Conservation (phyloP, 2,113 vertebrate species). For the Odontesthes bonariensis region DNA sequence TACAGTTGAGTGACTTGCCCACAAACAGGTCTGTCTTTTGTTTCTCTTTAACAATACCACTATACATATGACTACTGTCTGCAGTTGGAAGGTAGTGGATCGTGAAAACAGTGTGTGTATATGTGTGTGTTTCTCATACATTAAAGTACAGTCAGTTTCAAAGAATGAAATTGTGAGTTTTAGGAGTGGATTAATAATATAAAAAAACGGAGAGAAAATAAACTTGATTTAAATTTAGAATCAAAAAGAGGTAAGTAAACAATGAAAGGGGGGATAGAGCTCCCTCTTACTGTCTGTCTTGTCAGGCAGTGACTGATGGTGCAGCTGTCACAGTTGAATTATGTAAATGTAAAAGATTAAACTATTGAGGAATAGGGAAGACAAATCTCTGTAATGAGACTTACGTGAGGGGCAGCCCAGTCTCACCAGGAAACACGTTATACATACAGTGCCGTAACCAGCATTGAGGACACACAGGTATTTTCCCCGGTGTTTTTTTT, state of each 20-base stretch:
- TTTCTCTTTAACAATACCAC: conserved; percentile 64
- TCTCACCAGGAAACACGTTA: too few species aligned
- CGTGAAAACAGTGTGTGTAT: conserved; percentile 39
- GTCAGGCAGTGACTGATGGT: conserved; percentile 54
- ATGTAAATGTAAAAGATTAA: too few species aligned
- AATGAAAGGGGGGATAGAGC: conserved; percentile 23
- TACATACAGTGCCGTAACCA: too few species aligned
- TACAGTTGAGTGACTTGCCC: conserved; percentile 61
- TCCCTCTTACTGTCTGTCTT: conserved; percentile 24
- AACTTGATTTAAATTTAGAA: conserved; percentile 46
- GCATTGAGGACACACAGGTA: too few species aligned
- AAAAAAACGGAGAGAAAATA: conserved; percentile 40
- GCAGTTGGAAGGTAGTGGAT: conserved; percentile 47
- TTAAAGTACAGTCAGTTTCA: conserved; percentile 55
- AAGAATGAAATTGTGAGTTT: conserved; percentile 16
- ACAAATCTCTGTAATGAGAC: too few species aligned
- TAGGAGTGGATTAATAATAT: conserved; percentile 11
- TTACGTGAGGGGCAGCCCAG: too few species aligned
- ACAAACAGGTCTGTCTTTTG: conserved; percentile 68
- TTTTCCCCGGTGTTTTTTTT: too few species aligned
- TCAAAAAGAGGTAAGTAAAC: conserved; percentile 32
- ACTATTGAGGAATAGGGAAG: too few species aligned
- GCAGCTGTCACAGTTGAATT: conserved; percentile 20
- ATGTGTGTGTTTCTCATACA: conserved; percentile 27
- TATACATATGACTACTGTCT: conserved; percentile 46